phyloP scores from a whole-genome alignment of 1,140 invertebrate species.

The Eubasilissa regina region DNA sequence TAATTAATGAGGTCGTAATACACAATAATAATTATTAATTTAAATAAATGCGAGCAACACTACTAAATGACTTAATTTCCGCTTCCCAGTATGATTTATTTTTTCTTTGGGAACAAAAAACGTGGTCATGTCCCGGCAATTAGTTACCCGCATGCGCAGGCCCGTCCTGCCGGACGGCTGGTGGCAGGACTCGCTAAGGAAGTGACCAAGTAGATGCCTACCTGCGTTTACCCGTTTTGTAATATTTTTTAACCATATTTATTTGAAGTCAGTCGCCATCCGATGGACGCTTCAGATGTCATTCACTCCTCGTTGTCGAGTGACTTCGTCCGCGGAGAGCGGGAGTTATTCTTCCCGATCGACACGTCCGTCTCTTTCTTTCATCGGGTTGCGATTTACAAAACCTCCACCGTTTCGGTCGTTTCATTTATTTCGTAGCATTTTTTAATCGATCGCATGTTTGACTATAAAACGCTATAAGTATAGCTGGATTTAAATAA shows the following conservation, averaged over 20 bases:
- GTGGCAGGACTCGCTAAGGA: conserved; percentile 18
- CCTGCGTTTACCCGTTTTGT: background rate
- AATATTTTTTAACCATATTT: conserved; percentile 31
- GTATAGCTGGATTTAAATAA: too few relatives aligned
- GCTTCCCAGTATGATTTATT: background rate
- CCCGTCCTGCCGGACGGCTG: background rate
- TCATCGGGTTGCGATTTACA: background rate
- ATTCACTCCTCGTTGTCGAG: conserved; percentile 30
- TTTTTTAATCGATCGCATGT: too few relatives aligned
- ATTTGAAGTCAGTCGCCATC: conserved; percentile 31
- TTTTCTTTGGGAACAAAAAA: conserved; percentile 11
- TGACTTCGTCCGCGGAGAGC: background rate
- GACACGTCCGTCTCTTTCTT: background rate
- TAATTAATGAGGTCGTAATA: too few relatives aligned
- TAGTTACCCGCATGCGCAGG: background rate
- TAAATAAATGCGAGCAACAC: too few relatives aligned
- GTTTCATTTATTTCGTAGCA: too few relatives aligned
- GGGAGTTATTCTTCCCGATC: background rate
- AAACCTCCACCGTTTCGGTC: background rate
- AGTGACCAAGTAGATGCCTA: background rate
- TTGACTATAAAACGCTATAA: too few relatives aligned
- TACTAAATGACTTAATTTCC: too few relatives aligned
- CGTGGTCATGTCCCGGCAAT: background rate
- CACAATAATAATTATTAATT: too few relatives aligned
- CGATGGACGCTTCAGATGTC: conserved; percentile 37